Evolutionary conservation across 2,113 vertebrate species (phyloP).

Genomic region (Hemiprocne comata): DNA sequence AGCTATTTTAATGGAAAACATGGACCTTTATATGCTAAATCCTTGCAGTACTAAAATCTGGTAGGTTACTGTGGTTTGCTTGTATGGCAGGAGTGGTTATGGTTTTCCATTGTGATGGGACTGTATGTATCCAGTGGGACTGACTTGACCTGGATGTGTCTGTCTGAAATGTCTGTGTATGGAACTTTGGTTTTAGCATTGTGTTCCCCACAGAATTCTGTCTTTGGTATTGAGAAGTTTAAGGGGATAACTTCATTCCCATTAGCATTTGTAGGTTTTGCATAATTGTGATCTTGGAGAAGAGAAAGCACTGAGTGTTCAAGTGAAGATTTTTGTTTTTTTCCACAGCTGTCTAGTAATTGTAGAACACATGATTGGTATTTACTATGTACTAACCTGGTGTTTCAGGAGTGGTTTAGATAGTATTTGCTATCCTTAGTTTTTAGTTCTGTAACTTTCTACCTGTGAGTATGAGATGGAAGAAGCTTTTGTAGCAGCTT

Average conservation of each 20-base stretch:
- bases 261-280: background rate
- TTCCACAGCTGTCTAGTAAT: background rate
- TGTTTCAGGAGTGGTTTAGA: background rate
- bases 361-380: background rate
- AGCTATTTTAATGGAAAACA: conserved; percentile 97
- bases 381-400: background rate
- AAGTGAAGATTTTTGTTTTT: background rate
- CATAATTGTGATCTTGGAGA: background rate
- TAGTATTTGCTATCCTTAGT: background rate
- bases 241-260: background rate
- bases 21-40: conserved; percentile 99
- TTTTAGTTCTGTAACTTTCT: background rate
- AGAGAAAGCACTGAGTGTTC: background rate
- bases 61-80: conserved; percentile 75
- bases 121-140: background rate
- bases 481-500: background rate
- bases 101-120: background rate
- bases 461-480: background rate
- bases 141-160: background rate
- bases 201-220: background rate
- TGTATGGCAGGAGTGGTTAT: background rate
- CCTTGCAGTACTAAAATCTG: conserved; percentile 99
- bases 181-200: background rate
- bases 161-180: background rate
- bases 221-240: background rate